Base-by-base conservation (phyloP, 1,140 invertebrate species). In the Trialeurodes vaporariorum region DNA sequence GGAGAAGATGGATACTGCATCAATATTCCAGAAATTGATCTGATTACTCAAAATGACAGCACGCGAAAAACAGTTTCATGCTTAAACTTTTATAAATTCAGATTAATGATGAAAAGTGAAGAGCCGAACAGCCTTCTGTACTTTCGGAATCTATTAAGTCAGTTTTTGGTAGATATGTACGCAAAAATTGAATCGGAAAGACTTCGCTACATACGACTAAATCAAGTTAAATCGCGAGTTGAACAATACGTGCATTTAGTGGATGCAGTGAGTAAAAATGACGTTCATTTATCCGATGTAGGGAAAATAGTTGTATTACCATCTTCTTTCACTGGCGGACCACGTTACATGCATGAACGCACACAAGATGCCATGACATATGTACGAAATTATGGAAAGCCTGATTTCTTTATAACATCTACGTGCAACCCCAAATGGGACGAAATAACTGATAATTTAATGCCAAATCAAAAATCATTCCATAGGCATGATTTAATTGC, bases 281-380 rank as follows among this genome's bases (percentile, higher is more conserved):
- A 71, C 27, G 69, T 1, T 2, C 21, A 63, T 63, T 21, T 2
- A 25, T 23, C 17, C 49, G 21, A 70, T 13, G 40, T 74, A 11
- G 77, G 72, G 13, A 70, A 72, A 25, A 21, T 25, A 17, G 72
- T 77, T 49, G 72, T 81, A 27, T 70, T 79, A 23, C 77, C 78
- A 59, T 76, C 78, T 25, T 63, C 73, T 2, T 81, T 75, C 70
- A 72, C 67, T 13, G 78, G 77, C 1, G 72, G 78, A 67, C 78
- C 77, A 64, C 70, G 78, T 25, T 68, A 78, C 58, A 80, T 80
- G 76, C 75, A 81, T n/a, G 73, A 79, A 71, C 64, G 73, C 17
- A 74, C 71, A 49, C 78, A 80, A 72, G 81, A 83, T 75, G 77
- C 77, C 1, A 79, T 81, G 76, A 70, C 76, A 1, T 78, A 76